phyloP scores from a whole-genome alignment of 2,888 invertebrate species.

The Melitaea athalia region DNA sequence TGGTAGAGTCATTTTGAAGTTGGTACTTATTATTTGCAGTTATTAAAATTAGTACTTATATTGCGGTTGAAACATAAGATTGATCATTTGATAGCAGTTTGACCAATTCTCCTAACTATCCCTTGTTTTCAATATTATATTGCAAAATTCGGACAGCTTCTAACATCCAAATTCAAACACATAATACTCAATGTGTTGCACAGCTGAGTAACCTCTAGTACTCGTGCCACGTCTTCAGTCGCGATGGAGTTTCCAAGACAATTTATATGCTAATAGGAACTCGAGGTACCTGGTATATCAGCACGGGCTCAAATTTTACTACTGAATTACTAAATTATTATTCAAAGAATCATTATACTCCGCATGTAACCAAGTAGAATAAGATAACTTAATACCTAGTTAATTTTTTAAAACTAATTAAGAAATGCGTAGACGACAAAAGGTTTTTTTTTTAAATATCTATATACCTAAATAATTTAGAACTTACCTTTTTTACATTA shows the following conservation, averaged over 20 bases:
- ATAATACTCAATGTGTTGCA: slow-evolving; percentile 7
- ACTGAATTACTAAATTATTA: slow-evolving; percentile 1
- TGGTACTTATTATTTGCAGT: no score
- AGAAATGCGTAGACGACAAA: no score
- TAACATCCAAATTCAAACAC: neutral
- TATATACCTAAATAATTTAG: no score
- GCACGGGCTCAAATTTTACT: slow-evolving; percentile 5
- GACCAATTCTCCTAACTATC: neutral
- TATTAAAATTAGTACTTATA: no score
- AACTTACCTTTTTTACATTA: no score
- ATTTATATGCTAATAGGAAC: slow-evolving; percentile 44
- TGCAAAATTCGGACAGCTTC: neutral
- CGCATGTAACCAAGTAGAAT: neutral
- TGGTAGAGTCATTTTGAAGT: no score
- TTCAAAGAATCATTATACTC: neutral
- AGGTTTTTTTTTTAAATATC: no score
- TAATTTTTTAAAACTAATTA: neutral
- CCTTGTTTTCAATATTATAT: neutral
- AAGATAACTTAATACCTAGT: neutral
- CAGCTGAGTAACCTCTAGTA: slow-evolving; percentile 9
- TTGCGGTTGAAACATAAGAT: no score
- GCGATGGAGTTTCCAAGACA: slow-evolving; percentile 40
- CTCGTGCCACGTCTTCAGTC: slow-evolving; percentile 32
- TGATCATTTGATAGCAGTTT: no score
- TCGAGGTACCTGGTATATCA: slow-evolving; percentile 30